Percentiles rank a stretch among this genome's conserved stretches.
Evolutionary conservation across 2,797 vertebrate species (phyloP).

Genomic region (Aythya fuligula): DNA sequence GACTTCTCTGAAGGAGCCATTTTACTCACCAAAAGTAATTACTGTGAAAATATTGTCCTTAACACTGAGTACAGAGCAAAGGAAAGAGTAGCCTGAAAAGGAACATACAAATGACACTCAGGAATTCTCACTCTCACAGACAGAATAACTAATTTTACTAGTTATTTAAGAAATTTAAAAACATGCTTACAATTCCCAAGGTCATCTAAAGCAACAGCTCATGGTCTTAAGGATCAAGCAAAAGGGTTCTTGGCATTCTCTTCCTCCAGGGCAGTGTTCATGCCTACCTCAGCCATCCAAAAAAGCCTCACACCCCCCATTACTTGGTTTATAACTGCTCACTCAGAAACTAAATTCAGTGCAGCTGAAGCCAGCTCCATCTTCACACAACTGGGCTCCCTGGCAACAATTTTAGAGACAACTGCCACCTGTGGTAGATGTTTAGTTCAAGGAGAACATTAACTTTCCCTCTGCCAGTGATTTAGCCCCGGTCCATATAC

Average conservation of each 20-base stretch:
- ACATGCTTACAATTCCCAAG: neutral
- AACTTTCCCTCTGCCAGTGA: neutral
- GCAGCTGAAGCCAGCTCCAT: slow-evolving; percentile 24
- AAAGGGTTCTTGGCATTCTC: neutral
- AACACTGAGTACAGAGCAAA: neutral
- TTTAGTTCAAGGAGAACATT: neutral
- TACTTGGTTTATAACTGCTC: neutral
- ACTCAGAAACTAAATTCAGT: neutral
- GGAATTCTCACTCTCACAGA: neutral
- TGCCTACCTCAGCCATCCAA: neutral
- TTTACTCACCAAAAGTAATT: neutral
- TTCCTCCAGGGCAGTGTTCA: neutral
- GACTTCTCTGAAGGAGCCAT: neutral
- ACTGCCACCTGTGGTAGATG: slow-evolving; percentile 5
- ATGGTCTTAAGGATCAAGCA: neutral
- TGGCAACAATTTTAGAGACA: neutral
- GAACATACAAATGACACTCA: neutral
- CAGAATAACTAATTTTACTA: rapidly evolving
- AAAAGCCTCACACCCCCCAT: rapidly evolving
- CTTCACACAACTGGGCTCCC: neutral
- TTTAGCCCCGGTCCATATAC: neutral
- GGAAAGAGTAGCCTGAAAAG: neutral
- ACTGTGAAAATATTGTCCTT: neutral
- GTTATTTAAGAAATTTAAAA: neutral
- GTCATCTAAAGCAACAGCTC: neutral